phyloP scores from a whole-genome alignment of 2,113 vertebrate species.

The Salvator merianae region DNA sequence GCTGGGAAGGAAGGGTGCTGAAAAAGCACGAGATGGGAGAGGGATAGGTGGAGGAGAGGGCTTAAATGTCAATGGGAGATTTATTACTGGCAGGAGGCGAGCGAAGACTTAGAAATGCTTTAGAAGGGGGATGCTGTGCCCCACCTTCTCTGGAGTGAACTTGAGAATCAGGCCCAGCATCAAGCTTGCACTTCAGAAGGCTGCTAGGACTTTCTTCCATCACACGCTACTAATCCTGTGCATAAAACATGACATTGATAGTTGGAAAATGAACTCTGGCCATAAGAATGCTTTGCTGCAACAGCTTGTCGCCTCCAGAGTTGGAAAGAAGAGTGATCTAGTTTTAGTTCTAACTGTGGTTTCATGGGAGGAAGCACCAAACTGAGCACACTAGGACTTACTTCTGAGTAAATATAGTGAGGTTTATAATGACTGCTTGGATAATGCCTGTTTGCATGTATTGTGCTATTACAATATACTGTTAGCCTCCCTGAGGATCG shows the following conservation, averaged over 20 bases:
- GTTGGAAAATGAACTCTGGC: not conserved
- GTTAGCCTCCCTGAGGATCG: not conserved
- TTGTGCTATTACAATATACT: not conserved
- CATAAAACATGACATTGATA: slow-evolving; percentile 4
- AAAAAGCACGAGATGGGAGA: not conserved
- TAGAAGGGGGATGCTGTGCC: not conserved
- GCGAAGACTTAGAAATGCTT: slow-evolving; percentile 4
- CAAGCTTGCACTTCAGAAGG: not conserved
- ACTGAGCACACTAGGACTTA: no score
- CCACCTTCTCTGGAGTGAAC: not conserved
- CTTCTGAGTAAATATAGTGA: no score
- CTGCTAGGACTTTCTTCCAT: not conserved
- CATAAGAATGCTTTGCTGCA: not conserved
- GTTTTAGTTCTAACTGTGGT: not conserved
- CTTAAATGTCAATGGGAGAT: not conserved
- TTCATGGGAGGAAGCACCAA: no score
- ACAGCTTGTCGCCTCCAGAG: not conserved
- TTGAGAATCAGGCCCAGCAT: not conserved
- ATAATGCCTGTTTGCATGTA: no score
- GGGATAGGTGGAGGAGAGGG: not conserved
- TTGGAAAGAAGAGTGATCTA: not conserved
- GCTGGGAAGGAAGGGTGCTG: not conserved
- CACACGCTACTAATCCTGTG: not conserved
- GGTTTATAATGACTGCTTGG: no score
- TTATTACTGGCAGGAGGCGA: slow-evolving; percentile 16